Conservation (phyloP, 1,140 invertebrate species). For the Drosophila micromelanica region DNA sequence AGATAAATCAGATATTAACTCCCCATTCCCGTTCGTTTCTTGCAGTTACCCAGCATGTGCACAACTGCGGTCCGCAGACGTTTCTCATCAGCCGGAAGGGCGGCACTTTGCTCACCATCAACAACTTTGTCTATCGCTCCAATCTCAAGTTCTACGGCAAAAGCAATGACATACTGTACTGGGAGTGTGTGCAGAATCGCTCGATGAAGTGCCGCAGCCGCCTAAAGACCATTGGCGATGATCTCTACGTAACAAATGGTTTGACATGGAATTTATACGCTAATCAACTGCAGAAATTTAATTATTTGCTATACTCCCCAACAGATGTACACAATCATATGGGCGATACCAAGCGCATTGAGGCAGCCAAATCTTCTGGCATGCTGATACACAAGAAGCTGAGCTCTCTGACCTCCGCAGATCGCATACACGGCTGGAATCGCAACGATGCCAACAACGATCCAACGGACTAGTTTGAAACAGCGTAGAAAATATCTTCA, state of each 20-base stretch:
- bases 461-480: slow-evolving; percentile 35
- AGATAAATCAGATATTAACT: background rate
- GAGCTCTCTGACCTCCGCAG: slow-evolving; percentile 62
- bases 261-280: background rate
- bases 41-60: slow-evolving; percentile 75
- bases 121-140: slow-evolving; percentile 82
- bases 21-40: slow-evolving; percentile 24
- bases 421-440: slow-evolving; percentile 55
- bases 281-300: background rate
- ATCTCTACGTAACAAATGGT: slow-evolving; percentile 84
- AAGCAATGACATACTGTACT: slow-evolving; percentile 76
- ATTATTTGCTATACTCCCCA: background rate
- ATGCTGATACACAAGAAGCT: slow-evolving; percentile 78
- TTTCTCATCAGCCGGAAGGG: slow-evolving; percentile 83
- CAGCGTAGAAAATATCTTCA: background rate
- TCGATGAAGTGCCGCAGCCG: slow-evolving; percentile 81
- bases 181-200: slow-evolving; percentile 83
- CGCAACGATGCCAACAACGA: slow-evolving; percentile 32
- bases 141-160: slow-evolving; percentile 81
- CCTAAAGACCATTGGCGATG: slow-evolving; percentile 81
- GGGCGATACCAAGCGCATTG: slow-evolving; percentile 71
- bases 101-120: slow-evolving; percentile 75
- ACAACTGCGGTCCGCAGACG: slow-evolving; percentile 75
- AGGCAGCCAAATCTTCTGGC: slow-evolving; percentile 60
- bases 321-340: slow-evolving; percentile 80